These are phyloP conservation scores for Protobothrops flavoviridis DNA, from an alignment of 2,113 vertebrate species.

Conservation along the genomic window DNA sequence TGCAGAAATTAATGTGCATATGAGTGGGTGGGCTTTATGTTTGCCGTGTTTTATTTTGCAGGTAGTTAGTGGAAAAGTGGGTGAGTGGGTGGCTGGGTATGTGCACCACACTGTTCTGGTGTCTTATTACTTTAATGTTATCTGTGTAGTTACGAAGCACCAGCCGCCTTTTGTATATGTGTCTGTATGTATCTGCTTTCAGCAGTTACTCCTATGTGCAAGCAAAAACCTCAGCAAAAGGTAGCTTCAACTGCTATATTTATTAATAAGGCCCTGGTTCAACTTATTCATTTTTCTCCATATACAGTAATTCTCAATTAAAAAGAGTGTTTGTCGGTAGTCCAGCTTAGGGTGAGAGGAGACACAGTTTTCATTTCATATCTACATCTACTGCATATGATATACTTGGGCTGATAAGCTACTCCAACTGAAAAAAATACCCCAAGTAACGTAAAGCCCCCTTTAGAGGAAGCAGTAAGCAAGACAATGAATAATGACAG, in stretches of 20 bases:
- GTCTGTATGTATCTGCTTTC: neutral
- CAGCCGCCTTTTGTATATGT: fast-evolving
- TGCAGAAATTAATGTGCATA: neutral
- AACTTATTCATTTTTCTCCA: neutral
- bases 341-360: neutral
- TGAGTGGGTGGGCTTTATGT: neutral
- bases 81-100: neutral
- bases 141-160: neutral
- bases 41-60: neutral
- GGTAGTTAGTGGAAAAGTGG: neutral
- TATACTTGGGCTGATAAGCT: neutral
- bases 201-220: neutral
- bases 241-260: neutral
- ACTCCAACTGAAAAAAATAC: neutral
- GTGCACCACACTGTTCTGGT: neutral
- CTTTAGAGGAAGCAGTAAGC: neutral
- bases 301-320: no score
- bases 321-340: neutral
- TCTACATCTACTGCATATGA: neutral
- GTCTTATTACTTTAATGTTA: neutral
- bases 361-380: neutral
- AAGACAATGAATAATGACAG: neutral
- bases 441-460: neutral
- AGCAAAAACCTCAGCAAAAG: neutral
- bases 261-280: neutral